Evolutionary conservation across 2,113 vertebrate species (phyloP).

Genomic region (Grammatotria lemairii): DNA sequence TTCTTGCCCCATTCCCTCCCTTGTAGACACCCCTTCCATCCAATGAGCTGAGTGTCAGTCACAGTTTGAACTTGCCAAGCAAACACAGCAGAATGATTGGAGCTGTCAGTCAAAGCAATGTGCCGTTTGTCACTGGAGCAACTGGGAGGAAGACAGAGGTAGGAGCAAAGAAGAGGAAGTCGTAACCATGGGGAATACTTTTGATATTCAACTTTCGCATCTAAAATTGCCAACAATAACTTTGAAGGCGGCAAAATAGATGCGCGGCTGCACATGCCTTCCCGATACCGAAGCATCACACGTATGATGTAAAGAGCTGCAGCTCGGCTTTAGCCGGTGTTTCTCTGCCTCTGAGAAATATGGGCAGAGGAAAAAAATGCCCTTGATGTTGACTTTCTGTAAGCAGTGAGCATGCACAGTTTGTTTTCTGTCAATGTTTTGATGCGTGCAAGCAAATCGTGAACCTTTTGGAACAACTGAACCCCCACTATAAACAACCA

Average conservation of each 20-base stretch:
- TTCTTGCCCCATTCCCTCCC: constrained; percentile 34
- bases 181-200: neutral
- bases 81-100: constrained; percentile 65
- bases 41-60: constrained; percentile 61
- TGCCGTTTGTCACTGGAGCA: constrained; percentile 38
- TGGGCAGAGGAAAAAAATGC: neutral
- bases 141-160: neutral
- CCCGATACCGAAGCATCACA: constrained; percentile 3
- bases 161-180: neutral
- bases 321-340: neutral
- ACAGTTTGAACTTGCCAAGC: constrained; percentile 61
- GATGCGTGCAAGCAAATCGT: neutral
- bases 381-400: neutral
- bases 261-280: neutral
- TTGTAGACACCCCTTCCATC: constrained; percentile 28
- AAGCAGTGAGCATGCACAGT: neutral
- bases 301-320: neutral
- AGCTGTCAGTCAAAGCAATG: constrained; percentile 65
- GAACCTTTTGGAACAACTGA: neutral
- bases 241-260: constrained; percentile 41
- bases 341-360: neutral
- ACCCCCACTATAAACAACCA: neutral
- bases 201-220: constrained; percentile 6
- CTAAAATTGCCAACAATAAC: constrained; percentile 40
- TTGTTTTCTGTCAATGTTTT: neutral